Base-by-base conservation (phyloP, 2,113 vertebrate genomes). In the Sinocyclocheilus anshuiensis region DNA sequence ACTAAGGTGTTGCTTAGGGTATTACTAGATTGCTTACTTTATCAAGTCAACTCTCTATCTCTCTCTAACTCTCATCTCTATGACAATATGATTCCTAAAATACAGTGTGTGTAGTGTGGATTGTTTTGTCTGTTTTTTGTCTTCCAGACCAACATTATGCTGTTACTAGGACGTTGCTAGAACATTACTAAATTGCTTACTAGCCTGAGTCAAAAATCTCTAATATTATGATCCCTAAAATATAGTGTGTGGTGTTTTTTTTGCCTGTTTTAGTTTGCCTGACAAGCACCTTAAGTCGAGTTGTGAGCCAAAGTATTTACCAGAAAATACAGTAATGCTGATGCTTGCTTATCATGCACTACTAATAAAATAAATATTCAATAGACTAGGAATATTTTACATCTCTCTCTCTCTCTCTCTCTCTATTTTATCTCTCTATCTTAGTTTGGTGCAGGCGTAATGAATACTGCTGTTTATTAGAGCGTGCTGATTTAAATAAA, bases 401-500 rank as follows among this genome's bases (percentile, higher is more conserved):
- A 45, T 4, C 22, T 45, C 33, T 33, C 6, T 57, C 50, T 7
- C 48, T 15, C 12, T 71, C 1, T 78, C 48, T n/a, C 6, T 4
- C 18, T 63, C 3, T 12, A 15, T 26, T 15, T 55, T 55, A 50
- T 48, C 29, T 26, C 11, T 63, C 26, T 22, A 3, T 45, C 48
- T 22, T 29, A 26, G 26, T 36, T 81, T 57, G 36, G 22, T 22
- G 1, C 13, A 26, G 18, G 42, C 42, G 22, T 86, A 63, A 81
- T 33, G 22, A 67, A 83, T 85, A 48, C 57, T 71, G 42, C 36
- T 88, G 84, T 79, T 88, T 86, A 86, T 86, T 77, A 53, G n/a
- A 83, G 63, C 26, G 9, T 86, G 80, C 61, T 69, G 81, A 79
- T 87, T 69, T 57, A 20, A 76, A 87, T 87, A 13, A 87, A 83